These are phyloP conservation scores for Hypanus sabinus DNA, from an alignment of 2,113 vertebrate species.

Conservation along the genomic window DNA sequence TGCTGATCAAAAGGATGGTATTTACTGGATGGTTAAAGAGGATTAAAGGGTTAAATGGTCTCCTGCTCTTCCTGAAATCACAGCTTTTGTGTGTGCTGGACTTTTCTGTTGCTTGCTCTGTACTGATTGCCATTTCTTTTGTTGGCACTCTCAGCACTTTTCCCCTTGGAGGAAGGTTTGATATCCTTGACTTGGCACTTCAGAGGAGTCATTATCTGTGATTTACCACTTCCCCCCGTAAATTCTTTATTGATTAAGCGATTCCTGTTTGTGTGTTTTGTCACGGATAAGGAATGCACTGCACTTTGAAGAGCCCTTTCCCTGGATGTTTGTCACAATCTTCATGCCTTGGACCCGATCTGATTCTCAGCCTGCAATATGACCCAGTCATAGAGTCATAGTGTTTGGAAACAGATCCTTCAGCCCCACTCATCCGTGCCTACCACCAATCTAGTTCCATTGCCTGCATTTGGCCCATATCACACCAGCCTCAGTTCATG, in stretches of 20 bases:
- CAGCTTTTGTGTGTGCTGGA: background rate
- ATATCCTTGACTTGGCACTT: constrained; percentile 13
- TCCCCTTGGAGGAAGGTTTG: background rate
- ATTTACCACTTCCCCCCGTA: background rate
- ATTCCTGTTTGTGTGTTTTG: background rate
- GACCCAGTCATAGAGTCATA: background rate
- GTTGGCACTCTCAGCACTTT: background rate
- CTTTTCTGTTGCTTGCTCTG: background rate
- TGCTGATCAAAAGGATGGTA: too few relatives aligned
- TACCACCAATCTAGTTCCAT: too few relatives aligned
- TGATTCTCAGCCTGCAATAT: background rate
- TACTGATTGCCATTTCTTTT: background rate
- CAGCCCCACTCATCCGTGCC: too few relatives aligned
- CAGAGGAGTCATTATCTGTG: background rate
- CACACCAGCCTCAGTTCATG: too few relatives aligned
- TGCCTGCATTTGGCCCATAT: too few relatives aligned
- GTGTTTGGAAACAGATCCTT: too few relatives aligned
- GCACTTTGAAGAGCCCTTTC: background rate
- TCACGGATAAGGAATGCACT: background rate
- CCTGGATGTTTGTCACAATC: background rate
- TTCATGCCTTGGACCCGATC: background rate
- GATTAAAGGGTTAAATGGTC: too few relatives aligned
- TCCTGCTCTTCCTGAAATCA: background rate
- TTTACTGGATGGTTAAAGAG: background rate
- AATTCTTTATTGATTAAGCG: background rate